Conservation (phyloP, 2,113 vertebrate genomes). For the Tricholaema leucomelas region DNA sequence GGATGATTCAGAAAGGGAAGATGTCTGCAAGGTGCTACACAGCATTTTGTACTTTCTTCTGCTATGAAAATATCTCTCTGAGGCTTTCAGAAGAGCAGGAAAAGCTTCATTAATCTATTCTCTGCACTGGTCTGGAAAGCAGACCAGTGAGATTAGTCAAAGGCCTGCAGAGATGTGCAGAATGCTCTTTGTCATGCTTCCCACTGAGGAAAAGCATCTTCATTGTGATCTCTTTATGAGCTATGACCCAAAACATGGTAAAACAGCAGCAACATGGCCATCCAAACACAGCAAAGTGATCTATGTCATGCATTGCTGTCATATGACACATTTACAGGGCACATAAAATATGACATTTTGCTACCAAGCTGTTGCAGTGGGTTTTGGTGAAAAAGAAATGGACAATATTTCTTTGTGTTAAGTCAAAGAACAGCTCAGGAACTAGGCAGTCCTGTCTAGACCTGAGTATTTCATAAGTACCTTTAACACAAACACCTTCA, state of each 20-base stretch:
- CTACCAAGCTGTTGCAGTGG: rapidly evolving
- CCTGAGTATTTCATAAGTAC: background rate
- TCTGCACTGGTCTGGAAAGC: background rate
- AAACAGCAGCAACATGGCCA: background rate
- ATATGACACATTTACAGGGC: background rate
- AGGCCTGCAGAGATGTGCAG: background rate
- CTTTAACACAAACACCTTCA: slow-evolving; percentile 1
- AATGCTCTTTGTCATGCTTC: background rate
- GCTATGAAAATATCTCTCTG: background rate
- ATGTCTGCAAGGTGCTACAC: background rate
- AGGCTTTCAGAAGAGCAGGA: background rate
- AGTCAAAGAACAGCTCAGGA: background rate
- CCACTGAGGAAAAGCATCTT: background rate
- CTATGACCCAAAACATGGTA: background rate
- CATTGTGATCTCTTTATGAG: background rate
- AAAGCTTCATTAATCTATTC: background rate
- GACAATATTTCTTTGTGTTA: background rate
- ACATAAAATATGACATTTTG: too few relatives aligned
- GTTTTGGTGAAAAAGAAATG: background rate
- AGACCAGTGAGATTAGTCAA: background rate
- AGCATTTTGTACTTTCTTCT: background rate
- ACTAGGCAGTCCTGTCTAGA: background rate
- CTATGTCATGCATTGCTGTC: background rate
- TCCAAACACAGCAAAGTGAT: background rate
- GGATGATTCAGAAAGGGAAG: background rate